These are phyloP conservation scores for Tetrao urogallus DNA, from an alignment of 2,113 vertebrate genomes.

Conservation along the genomic window DNA sequence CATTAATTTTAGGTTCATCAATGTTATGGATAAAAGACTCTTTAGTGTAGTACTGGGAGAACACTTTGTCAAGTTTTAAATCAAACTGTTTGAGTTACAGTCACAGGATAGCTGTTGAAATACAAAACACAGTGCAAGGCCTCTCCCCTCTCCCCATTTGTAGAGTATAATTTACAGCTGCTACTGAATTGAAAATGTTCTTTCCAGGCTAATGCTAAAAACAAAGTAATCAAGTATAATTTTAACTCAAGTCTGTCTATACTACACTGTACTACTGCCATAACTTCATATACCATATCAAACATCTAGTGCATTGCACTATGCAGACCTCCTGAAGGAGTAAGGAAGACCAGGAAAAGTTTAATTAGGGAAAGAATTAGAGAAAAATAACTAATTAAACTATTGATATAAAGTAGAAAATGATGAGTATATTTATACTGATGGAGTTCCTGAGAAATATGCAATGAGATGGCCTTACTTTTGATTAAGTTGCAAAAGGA, in stretches of 20 bases:
- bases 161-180: neutral
- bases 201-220: neutral
- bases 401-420: neutral
- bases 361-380: neutral
- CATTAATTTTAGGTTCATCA: neutral
- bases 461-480: neutral
- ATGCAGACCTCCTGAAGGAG: neutral
- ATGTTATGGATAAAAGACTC: neutral
- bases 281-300: neutral
- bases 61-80: neutral
- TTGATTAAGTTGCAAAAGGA: neutral
- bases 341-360: neutral
- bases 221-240: neutral
- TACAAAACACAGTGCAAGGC: neutral
- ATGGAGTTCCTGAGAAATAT: neutral
- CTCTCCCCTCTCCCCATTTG: neutral
- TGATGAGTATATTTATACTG: neutral
- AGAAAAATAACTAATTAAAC: neutral
- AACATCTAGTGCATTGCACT: neutral
- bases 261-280: neutral
- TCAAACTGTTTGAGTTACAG: neutral
- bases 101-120: neutral
- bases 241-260: neutral
- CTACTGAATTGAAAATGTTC: neutral
- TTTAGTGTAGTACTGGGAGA: neutral